A percentile compares a stretch with the other conserved stretches of the same genome.
Conservation (phyloP, 2,888 invertebrate genomes). For the Tachina fera region DNA sequence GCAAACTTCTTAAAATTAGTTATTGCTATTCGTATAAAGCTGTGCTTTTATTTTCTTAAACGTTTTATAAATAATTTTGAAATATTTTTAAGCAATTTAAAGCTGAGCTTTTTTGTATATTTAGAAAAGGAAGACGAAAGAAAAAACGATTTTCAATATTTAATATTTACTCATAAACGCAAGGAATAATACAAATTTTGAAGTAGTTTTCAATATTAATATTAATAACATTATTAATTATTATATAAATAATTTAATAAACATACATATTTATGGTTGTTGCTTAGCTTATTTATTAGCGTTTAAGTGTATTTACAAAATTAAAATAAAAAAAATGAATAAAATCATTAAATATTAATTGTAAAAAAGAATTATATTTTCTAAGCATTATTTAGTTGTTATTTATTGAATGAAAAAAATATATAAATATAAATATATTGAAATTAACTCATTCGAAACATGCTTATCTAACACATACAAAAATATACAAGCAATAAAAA, state of each 20-base stretch:
- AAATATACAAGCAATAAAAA: constrained; percentile 9
- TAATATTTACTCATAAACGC: constrained; percentile 47
- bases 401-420: constrained; percentile 20
- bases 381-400: constrained; percentile 62
- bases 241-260: constrained; percentile 28
- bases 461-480: not conserved
- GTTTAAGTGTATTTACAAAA: constrained; percentile 68
- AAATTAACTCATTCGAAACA: constrained; percentile 6
- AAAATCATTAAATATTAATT: not conserved
- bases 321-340: constrained; percentile 17
- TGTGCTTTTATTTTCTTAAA: not conserved
- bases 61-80: too few relatives aligned
- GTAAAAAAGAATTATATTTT: constrained; percentile 41
- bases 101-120: not conserved
- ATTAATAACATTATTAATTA: constrained; percentile 44
- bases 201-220: constrained; percentile 60
- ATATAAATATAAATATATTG: not conserved
- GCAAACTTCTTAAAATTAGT: too few relatives aligned
- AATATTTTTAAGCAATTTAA: not conserved
- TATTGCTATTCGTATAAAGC: not conserved
- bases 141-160: constrained; percentile 19
- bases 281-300: constrained; percentile 70
- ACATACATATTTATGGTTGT: constrained; percentile 69
- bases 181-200: constrained; percentile 69
- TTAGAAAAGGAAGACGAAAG: not conserved